These are phyloP conservation scores for Danionella cerebrum DNA, from an alignment of 2,113 vertebrate genomes.

Conservation along the genomic window DNA sequence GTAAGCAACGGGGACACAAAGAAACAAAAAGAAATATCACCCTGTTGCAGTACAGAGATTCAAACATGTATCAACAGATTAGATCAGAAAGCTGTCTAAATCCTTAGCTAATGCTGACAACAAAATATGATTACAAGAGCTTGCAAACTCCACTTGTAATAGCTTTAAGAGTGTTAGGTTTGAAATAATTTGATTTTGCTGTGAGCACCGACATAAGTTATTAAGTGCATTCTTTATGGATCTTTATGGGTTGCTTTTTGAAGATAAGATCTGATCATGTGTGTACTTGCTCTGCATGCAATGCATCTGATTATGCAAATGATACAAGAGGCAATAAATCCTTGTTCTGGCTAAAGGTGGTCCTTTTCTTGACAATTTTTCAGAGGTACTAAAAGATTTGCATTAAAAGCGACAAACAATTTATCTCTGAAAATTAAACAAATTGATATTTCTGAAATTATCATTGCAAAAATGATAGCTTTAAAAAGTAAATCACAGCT, in stretches of 20 bases:
- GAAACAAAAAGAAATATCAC: background rate
- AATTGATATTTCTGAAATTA: constrained; percentile 1
- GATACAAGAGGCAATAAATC: constrained; percentile 56
- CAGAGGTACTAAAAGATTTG: constrained; percentile 27
- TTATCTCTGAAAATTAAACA: constrained; percentile 31
- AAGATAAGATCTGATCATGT: constrained; percentile 64
- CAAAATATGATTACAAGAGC: constrained; percentile 15
- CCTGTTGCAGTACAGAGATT: background rate
- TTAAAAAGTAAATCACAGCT: background rate
- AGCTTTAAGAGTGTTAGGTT: constrained; percentile 38
- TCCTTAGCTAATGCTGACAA: constrained; percentile 22
- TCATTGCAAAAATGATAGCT: background rate
- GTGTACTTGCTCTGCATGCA: constrained; percentile 57
- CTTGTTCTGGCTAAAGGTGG: constrained; percentile 47
- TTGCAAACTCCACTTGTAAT: constrained; percentile 34
- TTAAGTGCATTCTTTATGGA: constrained; percentile 53
- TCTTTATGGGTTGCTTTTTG: constrained; percentile 56
- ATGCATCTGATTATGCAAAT: constrained; percentile 72
- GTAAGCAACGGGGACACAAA: background rate
- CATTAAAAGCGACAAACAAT: constrained; percentile 42
- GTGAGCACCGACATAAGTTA: constrained; percentile 52
- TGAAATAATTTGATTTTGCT: constrained; percentile 59
- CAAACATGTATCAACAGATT: background rate
- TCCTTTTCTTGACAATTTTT: constrained; percentile 36
- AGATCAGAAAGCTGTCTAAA: constrained; percentile 6